A percentile compares a stretch with the other conserved stretches of the same genome.
Conservation (phyloP, 2,888 invertebrate species). For the Yponomeuta malinellus region DNA sequence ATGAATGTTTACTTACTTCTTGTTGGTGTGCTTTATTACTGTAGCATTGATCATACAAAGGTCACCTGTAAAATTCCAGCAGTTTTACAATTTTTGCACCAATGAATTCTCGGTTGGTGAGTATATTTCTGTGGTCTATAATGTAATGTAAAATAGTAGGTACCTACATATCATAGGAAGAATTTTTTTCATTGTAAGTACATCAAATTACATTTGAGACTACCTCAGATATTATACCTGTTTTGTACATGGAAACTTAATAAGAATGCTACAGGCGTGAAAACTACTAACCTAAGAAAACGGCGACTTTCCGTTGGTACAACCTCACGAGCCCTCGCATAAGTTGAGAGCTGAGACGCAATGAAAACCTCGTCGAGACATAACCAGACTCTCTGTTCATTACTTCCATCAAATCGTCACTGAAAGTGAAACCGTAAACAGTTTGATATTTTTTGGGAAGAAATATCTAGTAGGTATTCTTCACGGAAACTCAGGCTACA, state of each 20-base stretch:
- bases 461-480: no score
- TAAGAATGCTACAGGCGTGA: not conserved
- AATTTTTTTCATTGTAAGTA: not conserved
- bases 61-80: slow-evolving; percentile 42
- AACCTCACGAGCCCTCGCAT: slow-evolving; percentile 55
- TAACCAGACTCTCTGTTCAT: slow-evolving; percentile 58
- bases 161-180: no score
- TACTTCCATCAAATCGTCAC: slow-evolving; percentile 53
- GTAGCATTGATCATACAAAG: slow-evolving; percentile 58
- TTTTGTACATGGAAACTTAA: not conserved
- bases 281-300: slow-evolving; percentile 42
- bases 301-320: slow-evolving; percentile 52
- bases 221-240: not conserved
- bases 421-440: slow-evolving; percentile 27
- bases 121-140: no score
- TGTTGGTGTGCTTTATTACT: slow-evolving; percentile 48
- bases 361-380: slow-evolving; percentile 52
- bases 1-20: slow-evolving; percentile 42
- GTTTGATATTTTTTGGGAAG: no score
- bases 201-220: not conserved
- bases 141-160: no score
- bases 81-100: not conserved
- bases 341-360: slow-evolving; percentile 60
- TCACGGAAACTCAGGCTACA: no score
- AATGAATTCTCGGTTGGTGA: no score